Evolutionary conservation across 2,113 vertebrate genomes (phyloP).

Genomic region (Hystrix brachyura): DNA sequence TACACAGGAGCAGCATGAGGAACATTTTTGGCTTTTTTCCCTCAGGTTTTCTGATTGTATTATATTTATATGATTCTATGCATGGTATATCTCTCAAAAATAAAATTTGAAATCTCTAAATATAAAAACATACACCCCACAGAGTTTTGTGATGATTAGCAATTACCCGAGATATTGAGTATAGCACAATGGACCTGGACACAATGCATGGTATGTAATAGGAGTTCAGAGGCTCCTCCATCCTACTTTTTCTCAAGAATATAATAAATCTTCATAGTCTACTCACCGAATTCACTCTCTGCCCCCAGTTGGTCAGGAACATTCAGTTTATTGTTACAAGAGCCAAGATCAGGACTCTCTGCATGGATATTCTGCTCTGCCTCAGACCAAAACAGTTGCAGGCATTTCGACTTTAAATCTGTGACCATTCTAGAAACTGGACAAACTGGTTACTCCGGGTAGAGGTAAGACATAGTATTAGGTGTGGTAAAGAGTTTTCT

Average conservation of each 20-base stretch:
- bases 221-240: not conserved
- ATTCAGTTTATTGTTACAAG: not conserved
- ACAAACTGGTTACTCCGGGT: not conserved
- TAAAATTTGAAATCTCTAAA: not conserved
- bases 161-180: not conserved
- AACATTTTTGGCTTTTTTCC: not conserved
- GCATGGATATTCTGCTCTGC: not conserved
- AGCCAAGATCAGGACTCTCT: not conserved
- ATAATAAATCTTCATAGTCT: not conserved
- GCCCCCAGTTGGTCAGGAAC: not conserved
- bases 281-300: not conserved
- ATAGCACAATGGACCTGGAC: too few species aligned
- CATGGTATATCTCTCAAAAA: not conserved
- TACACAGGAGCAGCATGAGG: too few species aligned
- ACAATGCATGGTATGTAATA: not conserved
- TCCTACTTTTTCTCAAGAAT: not conserved
- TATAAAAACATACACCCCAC: not conserved
- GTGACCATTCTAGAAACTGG: not conserved
- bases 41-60: not conserved
- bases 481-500: not conserved
- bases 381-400: not conserved
- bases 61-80: not conserved
- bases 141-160: not conserved
- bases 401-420: not conserved
- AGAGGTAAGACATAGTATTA: not conserved